Conservation (phyloP, 2,113 vertebrate species). For the Crotalus horridus region DNA sequence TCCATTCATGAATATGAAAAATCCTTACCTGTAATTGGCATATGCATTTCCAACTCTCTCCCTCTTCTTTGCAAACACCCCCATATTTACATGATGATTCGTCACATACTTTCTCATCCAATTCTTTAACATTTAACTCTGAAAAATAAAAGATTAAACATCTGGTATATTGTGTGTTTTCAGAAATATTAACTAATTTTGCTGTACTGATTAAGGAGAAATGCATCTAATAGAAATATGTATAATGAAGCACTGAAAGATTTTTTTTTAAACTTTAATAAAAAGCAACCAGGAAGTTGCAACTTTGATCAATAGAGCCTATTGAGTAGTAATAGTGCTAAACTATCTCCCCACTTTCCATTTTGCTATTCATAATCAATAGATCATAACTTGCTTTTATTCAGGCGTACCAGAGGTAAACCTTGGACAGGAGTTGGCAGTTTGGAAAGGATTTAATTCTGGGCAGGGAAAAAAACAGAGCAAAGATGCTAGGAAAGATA, state of each 20-base stretch:
- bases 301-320: background rate
- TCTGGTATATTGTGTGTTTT: background rate
- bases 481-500: background rate
- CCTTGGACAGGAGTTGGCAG: too few relatives aligned
- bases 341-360: background rate
- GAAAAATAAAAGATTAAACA: constrained; percentile 26
- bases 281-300: background rate
- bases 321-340: background rate
- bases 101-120: constrained; percentile 83
- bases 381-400: background rate
- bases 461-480: background rate
- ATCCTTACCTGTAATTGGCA: constrained; percentile 92
- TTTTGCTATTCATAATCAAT: background rate
- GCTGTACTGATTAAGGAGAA: background rate
- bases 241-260: background rate
- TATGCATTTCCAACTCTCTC: constrained; percentile 85
- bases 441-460: background rate
- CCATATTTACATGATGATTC: constrained; percentile 87
- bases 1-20: constrained; percentile 23
- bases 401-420: background rate
- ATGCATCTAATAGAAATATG: background rate
- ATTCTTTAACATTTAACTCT: constrained; percentile 88
- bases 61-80: constrained; percentile 88
- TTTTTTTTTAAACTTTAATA: background rate
- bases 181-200: background rate